phyloP scores from a whole-genome alignment of 2,113 vertebrate species.

The Crotophaga sulcirostris region DNA sequence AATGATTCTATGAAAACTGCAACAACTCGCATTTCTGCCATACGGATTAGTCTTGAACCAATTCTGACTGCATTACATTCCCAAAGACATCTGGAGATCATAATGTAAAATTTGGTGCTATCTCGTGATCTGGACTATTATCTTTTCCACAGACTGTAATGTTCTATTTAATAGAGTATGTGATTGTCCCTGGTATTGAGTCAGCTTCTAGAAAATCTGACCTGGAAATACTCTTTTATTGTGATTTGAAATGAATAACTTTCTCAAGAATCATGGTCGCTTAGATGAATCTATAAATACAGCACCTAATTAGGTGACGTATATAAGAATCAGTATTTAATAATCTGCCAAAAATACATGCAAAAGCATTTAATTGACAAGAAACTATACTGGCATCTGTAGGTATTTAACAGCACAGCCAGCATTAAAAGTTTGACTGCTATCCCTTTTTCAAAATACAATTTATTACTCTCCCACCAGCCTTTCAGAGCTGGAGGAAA shows the following conservation, averaged over 20 bases:
- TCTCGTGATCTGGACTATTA: conserved; percentile 20
- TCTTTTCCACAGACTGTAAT: neutral
- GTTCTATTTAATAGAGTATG: conserved; percentile 2
- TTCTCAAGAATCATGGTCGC: conserved; percentile 31
- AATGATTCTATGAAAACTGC: neutral
- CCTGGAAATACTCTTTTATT: conserved; percentile 27
- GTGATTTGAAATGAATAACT: conserved; percentile 40
- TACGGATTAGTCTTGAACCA: conserved; percentile 19
- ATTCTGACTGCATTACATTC: conserved; percentile 20
- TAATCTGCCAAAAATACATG: conserved; percentile 33
- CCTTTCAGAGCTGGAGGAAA: conserved; percentile 54
- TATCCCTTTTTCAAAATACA: conserved; percentile 52
- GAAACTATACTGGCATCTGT: neutral
- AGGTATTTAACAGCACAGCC: conserved; percentile 38
- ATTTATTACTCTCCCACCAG: conserved; percentile 56
- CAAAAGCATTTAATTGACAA: conserved; percentile 43
- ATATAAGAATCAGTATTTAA: conserved; percentile 57
- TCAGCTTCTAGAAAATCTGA: conserved; percentile 8
- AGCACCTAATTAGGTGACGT: conserved; percentile 39
- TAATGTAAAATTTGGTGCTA: conserved; percentile 6
- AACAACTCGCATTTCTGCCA: neutral
- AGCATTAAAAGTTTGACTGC: conserved; percentile 36
- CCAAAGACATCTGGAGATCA: conserved; percentile 36
- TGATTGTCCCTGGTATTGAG: neutral
- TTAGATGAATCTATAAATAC: conserved; percentile 45